Conservation (phyloP, 2,888 invertebrate species). For the Urechis unicinctus region DNA sequence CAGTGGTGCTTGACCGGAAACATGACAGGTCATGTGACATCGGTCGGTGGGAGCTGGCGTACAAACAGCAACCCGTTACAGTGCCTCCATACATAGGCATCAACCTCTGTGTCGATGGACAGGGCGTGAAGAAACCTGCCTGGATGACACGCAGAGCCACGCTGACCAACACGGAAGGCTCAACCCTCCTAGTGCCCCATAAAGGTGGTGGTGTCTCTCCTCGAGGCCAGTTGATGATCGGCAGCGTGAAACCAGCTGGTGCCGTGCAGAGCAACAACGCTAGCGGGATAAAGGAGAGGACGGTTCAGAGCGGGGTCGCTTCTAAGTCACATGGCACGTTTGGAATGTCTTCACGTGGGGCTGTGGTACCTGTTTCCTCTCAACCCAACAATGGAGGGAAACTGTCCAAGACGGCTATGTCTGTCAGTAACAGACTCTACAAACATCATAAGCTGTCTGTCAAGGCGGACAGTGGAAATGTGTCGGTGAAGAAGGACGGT, state of each 20-base stretch:
- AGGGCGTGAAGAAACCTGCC: constrained; percentile 13
- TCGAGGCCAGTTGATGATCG: not conserved
- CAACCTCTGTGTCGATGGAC: constrained; percentile 33
- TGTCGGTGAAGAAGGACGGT: not conserved
- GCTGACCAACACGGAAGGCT: not conserved
- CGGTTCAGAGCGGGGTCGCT: not conserved
- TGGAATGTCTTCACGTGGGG: not conserved
- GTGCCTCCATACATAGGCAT: constrained; percentile 50
- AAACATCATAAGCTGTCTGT: not conserved
- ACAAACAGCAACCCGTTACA: constrained; percentile 43
- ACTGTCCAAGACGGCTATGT: not conserved
- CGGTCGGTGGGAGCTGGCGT: constrained; percentile 49
- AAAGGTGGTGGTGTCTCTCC: too few relatives aligned
- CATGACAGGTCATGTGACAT: constrained; percentile 45
- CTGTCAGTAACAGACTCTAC: not conserved
- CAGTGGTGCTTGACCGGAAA: constrained; percentile 49
- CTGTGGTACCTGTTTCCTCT: too few relatives aligned
- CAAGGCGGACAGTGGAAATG: not conserved
- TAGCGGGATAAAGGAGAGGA: not conserved
- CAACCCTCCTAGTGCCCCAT: too few relatives aligned
- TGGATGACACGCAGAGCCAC: not conserved
- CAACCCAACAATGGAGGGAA: not conserved
- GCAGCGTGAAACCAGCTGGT: not conserved
- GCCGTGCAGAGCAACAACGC: not conserved
- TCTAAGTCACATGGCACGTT: not conserved